These are phyloP conservation scores for Lampris megalopsis DNA, from an alignment of 2,113 vertebrate species.

Conservation along the genomic window DNA sequence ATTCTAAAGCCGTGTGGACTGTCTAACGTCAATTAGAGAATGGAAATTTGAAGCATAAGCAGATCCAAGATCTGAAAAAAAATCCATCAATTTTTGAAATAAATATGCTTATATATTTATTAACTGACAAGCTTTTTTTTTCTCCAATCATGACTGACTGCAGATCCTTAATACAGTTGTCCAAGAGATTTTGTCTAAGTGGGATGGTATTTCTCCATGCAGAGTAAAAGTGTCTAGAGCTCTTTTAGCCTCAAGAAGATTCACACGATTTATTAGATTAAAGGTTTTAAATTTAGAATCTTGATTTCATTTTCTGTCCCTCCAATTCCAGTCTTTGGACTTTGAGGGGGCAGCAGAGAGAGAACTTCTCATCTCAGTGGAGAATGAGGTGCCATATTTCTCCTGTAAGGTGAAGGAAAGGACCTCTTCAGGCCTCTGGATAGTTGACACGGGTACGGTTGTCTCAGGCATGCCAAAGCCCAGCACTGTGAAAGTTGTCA, in stretches of 20 bases:
- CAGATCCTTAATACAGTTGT: no score
- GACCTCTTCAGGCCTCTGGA: slow-evolving; percentile 46
- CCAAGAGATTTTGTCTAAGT: no score
- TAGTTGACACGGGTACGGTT: slow-evolving; percentile 21
- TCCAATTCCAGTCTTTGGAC: slow-evolving; percentile 58
- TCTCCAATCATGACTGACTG: no score
- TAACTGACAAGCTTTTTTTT: no score
- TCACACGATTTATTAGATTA: not conserved
- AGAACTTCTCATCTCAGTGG: slow-evolving; percentile 51
- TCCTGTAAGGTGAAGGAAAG: slow-evolving; percentile 54
- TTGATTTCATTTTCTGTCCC: not conserved
- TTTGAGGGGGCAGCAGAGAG: slow-evolving; percentile 43
- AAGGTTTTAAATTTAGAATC: not conserved
- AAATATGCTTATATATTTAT: no score
- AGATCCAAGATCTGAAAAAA: not conserved
- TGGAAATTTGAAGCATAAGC: not conserved
- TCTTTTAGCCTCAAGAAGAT: no score
- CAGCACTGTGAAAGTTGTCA: slow-evolving; percentile 27
- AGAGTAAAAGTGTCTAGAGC: no score
- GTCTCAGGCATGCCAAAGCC: not conserved
- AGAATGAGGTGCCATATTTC: slow-evolving; percentile 56
- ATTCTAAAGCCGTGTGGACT: not conserved
- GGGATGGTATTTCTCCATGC: no score
- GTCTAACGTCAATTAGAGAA: not conserved
- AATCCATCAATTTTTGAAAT: no score